Conservation (phyloP, 2,113 vertebrate species). For the Serilophus lunatus region DNA sequence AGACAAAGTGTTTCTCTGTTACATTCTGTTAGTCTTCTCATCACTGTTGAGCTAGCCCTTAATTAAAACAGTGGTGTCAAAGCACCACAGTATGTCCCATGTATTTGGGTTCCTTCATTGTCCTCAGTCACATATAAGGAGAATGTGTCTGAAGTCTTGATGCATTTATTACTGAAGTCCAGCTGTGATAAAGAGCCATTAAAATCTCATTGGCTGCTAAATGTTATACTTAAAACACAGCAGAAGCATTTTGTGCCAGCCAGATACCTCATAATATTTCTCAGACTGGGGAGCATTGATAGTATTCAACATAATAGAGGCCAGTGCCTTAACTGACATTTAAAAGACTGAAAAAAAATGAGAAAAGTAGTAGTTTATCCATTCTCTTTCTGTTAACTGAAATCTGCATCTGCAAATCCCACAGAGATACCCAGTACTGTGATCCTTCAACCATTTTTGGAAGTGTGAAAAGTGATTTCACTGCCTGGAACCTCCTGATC, state of each 20-base stretch:
- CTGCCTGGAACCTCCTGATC: neutral
- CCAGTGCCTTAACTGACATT: neutral
- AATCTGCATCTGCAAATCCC: neutral
- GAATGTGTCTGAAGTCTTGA: constrained; percentile 1
- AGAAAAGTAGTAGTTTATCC: neutral
- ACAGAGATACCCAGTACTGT: neutral
- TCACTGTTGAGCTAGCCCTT: too few relatives aligned
- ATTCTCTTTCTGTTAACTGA: neutral
- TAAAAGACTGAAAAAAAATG: neutral
- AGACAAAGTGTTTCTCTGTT: too few relatives aligned
- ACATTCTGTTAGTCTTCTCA: too few relatives aligned
- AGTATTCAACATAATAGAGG: neutral
- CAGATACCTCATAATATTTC: neutral
- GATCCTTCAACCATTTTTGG: neutral
- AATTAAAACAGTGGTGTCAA: too few relatives aligned
- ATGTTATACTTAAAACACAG: constrained; percentile 35
- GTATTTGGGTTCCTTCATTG: neutral
- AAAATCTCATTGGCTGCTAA: constrained; percentile 44
- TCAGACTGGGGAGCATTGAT: neutral
- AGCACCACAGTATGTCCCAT: too few relatives aligned
- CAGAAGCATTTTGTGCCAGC: constrained; percentile 29
- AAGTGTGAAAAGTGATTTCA: neutral
- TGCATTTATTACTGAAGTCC: constrained; percentile 23
- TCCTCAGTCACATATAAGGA: constrained; percentile 5
- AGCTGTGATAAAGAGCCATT: constrained; percentile 48